phyloP scores from a whole-genome alignment of 2,113 vertebrate genomes.

The Daboia siamensis region DNA sequence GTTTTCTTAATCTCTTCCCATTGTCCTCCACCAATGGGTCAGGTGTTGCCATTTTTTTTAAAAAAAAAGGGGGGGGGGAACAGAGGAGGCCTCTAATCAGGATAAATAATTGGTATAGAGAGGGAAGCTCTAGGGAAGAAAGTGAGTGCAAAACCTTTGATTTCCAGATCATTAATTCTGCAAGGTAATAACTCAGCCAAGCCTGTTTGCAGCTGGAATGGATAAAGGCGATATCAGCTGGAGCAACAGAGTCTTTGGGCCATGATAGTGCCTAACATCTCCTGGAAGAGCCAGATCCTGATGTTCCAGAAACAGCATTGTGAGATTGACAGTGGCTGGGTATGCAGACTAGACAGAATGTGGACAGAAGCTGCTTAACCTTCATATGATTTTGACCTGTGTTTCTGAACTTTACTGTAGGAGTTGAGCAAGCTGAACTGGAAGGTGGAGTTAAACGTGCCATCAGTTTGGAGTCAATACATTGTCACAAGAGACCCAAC shows the following conservation, averaged over 20 bases:
- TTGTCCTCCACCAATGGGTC: slow-evolving; percentile 24
- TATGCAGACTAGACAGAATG: background rate
- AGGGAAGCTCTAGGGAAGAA: background rate
- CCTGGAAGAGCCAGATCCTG: background rate
- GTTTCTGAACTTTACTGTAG: background rate
- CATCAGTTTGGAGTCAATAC: background rate
- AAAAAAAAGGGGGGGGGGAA: too few relatives aligned
- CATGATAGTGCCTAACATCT: too few relatives aligned
- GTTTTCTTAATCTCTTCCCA: slow-evolving; percentile 10
- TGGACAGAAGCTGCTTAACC: background rate
- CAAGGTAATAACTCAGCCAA: background rate
- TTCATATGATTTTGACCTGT: background rate
- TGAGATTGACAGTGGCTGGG: background rate
- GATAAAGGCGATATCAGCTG: background rate
- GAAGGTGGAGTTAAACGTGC: background rate
- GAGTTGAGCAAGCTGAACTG: background rate
- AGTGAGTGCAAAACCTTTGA: slow-evolving; percentile 15
- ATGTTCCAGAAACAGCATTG: background rate
- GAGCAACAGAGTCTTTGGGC: background rate
- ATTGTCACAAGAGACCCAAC: background rate
- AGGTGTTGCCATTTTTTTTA: slow-evolving; percentile 8
- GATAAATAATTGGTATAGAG: background rate
- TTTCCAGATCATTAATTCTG: slow-evolving; percentile 24
- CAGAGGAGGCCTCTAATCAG: background rate
- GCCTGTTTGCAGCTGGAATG: background rate